These are phyloP conservation scores for Diplazon laetatorius DNA, from an alignment of 2,888 invertebrate species.

Conservation along the genomic window DNA sequence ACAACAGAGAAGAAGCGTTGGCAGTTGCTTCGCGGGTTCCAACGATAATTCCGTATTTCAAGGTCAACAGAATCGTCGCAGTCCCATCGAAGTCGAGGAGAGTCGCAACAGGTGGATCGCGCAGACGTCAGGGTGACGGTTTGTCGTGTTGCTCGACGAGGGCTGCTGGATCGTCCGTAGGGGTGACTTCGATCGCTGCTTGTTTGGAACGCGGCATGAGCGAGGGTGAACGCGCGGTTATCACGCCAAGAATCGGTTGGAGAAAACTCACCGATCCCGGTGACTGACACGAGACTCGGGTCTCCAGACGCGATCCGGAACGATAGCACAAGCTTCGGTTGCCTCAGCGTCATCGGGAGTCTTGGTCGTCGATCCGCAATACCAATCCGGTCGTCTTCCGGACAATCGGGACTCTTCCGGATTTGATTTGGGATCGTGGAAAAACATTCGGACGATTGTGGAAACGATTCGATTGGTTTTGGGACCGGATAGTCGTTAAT, in stretches of 20 bases:
- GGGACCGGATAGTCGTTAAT: constrained; percentile 52
- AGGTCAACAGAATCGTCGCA: no score
- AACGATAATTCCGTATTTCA: no score
- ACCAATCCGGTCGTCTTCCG: constrained; percentile 20
- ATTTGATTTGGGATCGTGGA: neutral
- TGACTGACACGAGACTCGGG: constrained; percentile 84
- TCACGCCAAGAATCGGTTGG: constrained; percentile 81
- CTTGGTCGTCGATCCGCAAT: constrained; percentile 56
- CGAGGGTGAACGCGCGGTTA: constrained; percentile 77
- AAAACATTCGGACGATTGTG: neutral
- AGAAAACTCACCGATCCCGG: constrained; percentile 84
- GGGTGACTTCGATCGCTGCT: constrained; percentile 62
- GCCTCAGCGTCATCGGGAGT: constrained; percentile 30
- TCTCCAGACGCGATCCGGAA: constrained; percentile 71
- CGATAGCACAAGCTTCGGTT: constrained; percentile 79
- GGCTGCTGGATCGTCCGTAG: constrained; percentile 20
- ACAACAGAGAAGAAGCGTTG: constrained; percentile 72
- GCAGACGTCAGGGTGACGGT: constrained; percentile 35
- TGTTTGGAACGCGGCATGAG: constrained; percentile 79
- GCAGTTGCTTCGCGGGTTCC: constrained; percentile 21
- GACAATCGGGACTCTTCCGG: no score
- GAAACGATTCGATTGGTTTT: neutral
- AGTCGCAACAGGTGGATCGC: constrained; percentile 8
- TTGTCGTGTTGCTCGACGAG: constrained; percentile 30
- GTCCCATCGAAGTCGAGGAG: no score